Evolutionary conservation across 2,888 invertebrate genomes (phyloP), one percentile per base, ranked within the genome.

Genomic region (Sesia bembeciformis): DNA sequence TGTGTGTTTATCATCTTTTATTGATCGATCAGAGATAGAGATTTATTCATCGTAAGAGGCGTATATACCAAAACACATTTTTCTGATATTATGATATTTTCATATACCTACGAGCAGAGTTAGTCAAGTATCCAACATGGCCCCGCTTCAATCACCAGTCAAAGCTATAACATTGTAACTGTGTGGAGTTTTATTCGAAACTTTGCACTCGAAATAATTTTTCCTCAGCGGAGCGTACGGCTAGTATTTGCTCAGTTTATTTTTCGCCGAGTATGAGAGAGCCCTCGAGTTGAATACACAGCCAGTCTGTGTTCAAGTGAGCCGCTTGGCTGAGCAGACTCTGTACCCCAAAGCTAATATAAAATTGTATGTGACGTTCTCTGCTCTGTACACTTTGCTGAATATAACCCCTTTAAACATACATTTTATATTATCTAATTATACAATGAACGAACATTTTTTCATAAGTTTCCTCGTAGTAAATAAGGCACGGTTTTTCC

Each of bases 231-330:
- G 64, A 67, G 68, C 70, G 65, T 66, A 69, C 67, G 68, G 73
- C 67, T 72, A 72, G 75, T 83, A 78, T 84, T 85, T 84, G 77
- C 74, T 76, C 81, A 80, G 80, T 81, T 84, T 84, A 82, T 84
- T 83, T 84, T 83, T 76, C 81, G 70, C 69, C 67, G 64, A 74
- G 74, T 71, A 66, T 66, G 71, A 81, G 80, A 81, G 80, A 62
- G 78, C 78, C 70, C 80, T 84, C 71, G 70, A 79, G 73, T 74
- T 74, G 76, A 78, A 80, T 75, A 84, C 74, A 83, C 78, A 76
- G 79, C 53, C 53, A 57, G 54, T 67, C 75, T 77, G 74, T 72
- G 72, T 70, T 78, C 73, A 70, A 78, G 79, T 71, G 76, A 76
- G 71, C 77, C 70, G 76, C 77, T 72, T 70, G 74, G 70, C 67